A percentile compares a stretch with the other conserved stretches of the same genome.
Evolutionary conservation across 2,113 vertebrate species (phyloP).

Genomic region (Synodontis membranacea): DNA sequence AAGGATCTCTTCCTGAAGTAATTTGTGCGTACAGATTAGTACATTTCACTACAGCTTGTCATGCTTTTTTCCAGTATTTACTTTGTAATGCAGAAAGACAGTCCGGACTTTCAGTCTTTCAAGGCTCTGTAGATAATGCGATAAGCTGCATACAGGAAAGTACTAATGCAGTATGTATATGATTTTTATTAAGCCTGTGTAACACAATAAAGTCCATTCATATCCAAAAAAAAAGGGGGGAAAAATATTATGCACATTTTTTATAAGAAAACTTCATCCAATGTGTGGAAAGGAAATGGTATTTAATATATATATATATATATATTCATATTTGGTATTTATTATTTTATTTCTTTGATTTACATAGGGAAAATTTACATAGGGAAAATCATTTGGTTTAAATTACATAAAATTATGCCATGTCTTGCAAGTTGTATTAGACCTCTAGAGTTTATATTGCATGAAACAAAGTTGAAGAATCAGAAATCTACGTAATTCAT

Average conservation of each 20-base stretch:
- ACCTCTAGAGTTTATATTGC: not conserved
- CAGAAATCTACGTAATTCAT: not conserved
- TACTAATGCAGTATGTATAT: not conserved
- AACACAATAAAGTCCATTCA: not conserved
- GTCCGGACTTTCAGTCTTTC: not conserved
- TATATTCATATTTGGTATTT: too few species aligned
- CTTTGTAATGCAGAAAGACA: not conserved
- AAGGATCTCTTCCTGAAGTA: slow-evolving; percentile 37
- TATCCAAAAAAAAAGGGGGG: not conserved
- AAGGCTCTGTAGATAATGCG: not conserved
- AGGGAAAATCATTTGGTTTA: too few species aligned
- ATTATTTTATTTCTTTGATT: not conserved
- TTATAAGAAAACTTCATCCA: not conserved
- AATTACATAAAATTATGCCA: not conserved
- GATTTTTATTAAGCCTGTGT: not conserved
- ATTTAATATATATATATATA: too few species aligned
- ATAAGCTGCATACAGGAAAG: not conserved
- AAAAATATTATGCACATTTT: not conserved
- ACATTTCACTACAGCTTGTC: not conserved
- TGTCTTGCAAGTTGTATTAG: not conserved
- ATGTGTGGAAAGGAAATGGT: not conserved
- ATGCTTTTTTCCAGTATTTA: not conserved
- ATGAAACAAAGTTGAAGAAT: not conserved
- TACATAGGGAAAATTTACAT: not conserved
- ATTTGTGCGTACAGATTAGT: slow-evolving; percentile 8